Base-by-base conservation (phyloP, 1,140 invertebrate genomes). In the Phthorimaea operculella region DNA sequence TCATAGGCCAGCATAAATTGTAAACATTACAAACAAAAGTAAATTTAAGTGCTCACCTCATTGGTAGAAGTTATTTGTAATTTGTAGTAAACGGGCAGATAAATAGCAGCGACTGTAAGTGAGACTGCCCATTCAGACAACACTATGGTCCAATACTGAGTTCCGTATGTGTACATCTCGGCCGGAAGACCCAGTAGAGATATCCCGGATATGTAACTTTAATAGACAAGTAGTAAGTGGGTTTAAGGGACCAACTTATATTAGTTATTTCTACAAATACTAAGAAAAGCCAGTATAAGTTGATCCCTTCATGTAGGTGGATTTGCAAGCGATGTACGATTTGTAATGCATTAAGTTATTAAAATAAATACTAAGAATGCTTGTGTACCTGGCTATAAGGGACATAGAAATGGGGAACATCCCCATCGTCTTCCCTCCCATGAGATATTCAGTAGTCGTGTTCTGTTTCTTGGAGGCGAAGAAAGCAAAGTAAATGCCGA, bases 121-220 rank as follows among this genome's bases (percentile, higher is more conserved):
- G 92, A 92, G 2, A 94, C 91, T 4, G 94, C 83, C 60, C 89
- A 86, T 73, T 93, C 91, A 1, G 90, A 88, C 16, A 91, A 72
- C 0, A 92, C 83, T 21, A 92, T 87, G 60, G 90, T 87, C 88
- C 90, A 91, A 58, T 92, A 90, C 72, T 95, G 92, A 0, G 92
- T 94, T 0, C 95, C 95, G 70, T 94, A 95, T 1, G 92, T 90
- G 67, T 98, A 98, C 73, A 97, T 93, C 86, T 98, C 96, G 0
- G 95, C 93, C 0, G 96, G 96, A 0, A 95, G 87, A 5, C 96
- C 96, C 1, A 98, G 86, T n/a, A 98, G 82, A 0, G 94, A 94
- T 51, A 97, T 96, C 11, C 95, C 95, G 0, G 95, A 97, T 80
- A 97, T 92, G 71, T 96, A 97, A 82, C 94, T 94, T 72, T 59